Evolutionary conservation across 35 echinoderm and acorn worm species (phyloP), one percentile per base, ranked within the genome.

Genomic region (Stichopus chloronotus): DNA sequence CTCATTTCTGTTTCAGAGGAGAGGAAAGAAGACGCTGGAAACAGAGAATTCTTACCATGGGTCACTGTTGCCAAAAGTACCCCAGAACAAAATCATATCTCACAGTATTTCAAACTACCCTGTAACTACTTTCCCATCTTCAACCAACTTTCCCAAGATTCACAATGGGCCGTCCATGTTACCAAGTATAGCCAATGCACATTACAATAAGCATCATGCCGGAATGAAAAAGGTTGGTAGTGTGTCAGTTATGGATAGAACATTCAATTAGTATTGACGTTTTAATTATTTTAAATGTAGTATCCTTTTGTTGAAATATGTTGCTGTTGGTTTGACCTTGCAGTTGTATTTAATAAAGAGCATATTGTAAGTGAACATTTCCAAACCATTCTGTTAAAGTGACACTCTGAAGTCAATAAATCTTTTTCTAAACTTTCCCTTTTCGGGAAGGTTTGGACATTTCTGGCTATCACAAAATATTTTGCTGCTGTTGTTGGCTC

Each of bases 181-280:
- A 79, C 97, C 97, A 30, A 98, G 97, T 95, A 93, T 98, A 87
- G 95, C 97, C 58, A 98, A 96, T 79, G 91, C 97, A 24, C 97
- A 98, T 55, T 98, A 98, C 87, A 96, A 96, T 55, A 94, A 95
- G 19, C 96, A 98, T 79, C 97, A 98, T 92, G 88, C 72, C 19
- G 90, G 92, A 54, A 21, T 93, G 12, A 96, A 92, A 78, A 98
- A 98, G 95, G 97, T 98, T 93, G 58, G 91, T 91, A 12, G 9
- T 65, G 1, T 43, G 10, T 65, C 8, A 65, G 5, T 17, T 81
- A 81, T 11, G 23, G 22, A 13, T 12, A 5, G 78, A 81, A 58
- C 12, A 57, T 58, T 43, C 30, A 43, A 43, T 43, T 43, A 43
- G 30, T 43, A 43, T 43, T 43, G 30, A 43, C 30, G 30, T 43